These are phyloP conservation scores for Onthophagus taurus DNA, from an alignment of 1,140 invertebrate genomes.

Conservation along the genomic window DNA sequence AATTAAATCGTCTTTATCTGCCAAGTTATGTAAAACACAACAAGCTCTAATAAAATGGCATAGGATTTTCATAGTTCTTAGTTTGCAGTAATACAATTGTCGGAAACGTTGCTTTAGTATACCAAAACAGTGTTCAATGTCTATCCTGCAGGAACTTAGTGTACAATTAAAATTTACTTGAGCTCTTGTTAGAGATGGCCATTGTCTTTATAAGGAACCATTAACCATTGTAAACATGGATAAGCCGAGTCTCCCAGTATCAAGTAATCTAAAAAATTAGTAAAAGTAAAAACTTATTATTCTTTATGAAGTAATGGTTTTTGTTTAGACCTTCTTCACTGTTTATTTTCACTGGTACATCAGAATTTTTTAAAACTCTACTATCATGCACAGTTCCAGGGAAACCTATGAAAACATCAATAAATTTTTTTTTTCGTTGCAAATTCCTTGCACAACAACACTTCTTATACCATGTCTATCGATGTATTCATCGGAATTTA, in stretches of 20 bases:
- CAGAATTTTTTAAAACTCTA: conserved; percentile 4
- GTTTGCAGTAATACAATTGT: conserved; percentile 17
- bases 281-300: too few relatives aligned
- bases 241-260: conserved; percentile 25
- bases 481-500: background rate
- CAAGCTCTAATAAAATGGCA: conserved; percentile 17
- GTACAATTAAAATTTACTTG: conserved; percentile 18
- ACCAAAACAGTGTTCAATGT: conserved; percentile 19
- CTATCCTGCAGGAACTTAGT: conserved; percentile 15
- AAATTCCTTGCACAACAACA: background rate
- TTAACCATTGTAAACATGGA: conserved; percentile 12
- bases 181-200: conserved; percentile 16
- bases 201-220: conserved; percentile 25
- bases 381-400: conserved; percentile 7
- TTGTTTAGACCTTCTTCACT: too few relatives aligned
- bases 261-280: too few relatives aligned
- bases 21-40: conserved; percentile 21
- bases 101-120: conserved; percentile 21
- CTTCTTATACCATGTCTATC: background rate
- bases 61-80: conserved; percentile 8
- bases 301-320: too few relatives aligned
- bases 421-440: conserved; percentile 6
- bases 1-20: too few relatives aligned
- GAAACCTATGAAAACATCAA: conserved; percentile 3
- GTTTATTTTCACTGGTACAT: conserved; percentile 12